Percentiles rank a stretch among this genome's conserved stretches.
Conservation (phyloP, 1,140 invertebrate species). For the Ceratosolen fusciceps region DNA sequence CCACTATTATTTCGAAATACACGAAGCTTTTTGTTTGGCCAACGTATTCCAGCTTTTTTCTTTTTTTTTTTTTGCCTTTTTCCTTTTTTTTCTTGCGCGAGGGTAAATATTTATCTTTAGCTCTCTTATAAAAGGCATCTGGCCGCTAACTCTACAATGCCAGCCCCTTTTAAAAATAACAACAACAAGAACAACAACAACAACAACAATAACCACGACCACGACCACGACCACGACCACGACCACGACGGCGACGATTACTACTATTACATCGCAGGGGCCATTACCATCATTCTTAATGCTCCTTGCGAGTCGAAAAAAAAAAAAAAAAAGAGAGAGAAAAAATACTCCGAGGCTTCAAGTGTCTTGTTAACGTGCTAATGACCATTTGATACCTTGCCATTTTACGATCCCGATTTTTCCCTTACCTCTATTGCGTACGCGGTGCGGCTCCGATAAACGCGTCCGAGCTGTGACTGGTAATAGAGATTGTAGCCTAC, state of each 20-base stretch:
- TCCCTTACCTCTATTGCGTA: neutral
- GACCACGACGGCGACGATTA: neutral
- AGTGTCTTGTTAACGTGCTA: neutral
- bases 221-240: neutral
- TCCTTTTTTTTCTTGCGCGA: no score
- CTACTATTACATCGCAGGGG: no score
- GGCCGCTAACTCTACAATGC: neutral
- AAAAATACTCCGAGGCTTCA: neutral
- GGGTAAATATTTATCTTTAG: conserved; percentile 30
- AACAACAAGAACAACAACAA: neutral
- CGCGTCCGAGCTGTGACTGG: neutral
- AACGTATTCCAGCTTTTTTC: conserved; percentile 23
- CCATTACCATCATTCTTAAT: no score
- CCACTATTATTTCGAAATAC: conserved; percentile 22
- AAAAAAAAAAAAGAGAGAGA: no score
- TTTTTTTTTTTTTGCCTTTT: no score
- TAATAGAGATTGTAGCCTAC: neutral
- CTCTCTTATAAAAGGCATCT: neutral
- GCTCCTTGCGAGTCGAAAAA: neutral
- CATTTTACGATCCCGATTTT: conserved; percentile 39
- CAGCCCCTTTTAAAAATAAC: neutral
- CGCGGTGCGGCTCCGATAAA: neutral
- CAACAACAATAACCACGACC: neutral
- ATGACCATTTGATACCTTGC: conserved; percentile 38
- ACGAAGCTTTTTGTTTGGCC: conserved; percentile 6